Evolutionary conservation across 1,140 invertebrate genomes (phyloP).

Genomic region (Monochamus saltuarius): DNA sequence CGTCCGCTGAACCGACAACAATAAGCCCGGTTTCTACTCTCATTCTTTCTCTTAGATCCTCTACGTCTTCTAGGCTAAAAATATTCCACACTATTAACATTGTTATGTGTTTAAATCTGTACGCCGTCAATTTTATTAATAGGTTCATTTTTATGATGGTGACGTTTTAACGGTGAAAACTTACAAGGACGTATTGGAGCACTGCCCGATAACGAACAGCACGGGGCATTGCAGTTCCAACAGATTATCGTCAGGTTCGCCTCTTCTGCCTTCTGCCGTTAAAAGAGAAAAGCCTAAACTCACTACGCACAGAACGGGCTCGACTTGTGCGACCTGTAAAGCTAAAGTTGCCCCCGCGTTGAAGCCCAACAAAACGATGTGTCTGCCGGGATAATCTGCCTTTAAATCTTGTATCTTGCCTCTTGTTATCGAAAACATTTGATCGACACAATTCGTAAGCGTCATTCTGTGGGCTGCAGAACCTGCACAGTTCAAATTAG

Average conservation of each 20-base stretch:
- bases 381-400: constrained; percentile 66
- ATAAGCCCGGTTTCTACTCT: constrained; percentile 74
- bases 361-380: constrained; percentile 77
- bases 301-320: constrained; percentile 71
- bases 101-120: too few relatives aligned
- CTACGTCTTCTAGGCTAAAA: constrained; percentile 70
- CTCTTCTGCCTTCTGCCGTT: constrained; percentile 72
- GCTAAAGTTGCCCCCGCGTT: constrained; percentile 74
- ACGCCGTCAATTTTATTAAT: too few relatives aligned
- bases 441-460: constrained; percentile 64
- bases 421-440: constrained; percentile 67
- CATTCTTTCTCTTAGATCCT: constrained; percentile 74
- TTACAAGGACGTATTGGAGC: constrained; percentile 58
- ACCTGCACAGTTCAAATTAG: constrained; percentile 35
- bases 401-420: constrained; percentile 72
- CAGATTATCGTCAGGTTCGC: constrained; percentile 76
- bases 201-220: constrained; percentile 80
- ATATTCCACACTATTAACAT: too few relatives aligned
- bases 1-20: constrained; percentile 81
- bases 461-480: constrained; percentile 54
- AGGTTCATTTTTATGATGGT: too few relatives aligned
- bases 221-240: constrained; percentile 74
- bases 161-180: too few relatives aligned
- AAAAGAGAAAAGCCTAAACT: constrained; percentile 80
- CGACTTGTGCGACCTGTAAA: constrained; percentile 64